Base-by-base conservation (phyloP, 2,113 vertebrate genomes). In the Lasiurus borealis region DNA sequence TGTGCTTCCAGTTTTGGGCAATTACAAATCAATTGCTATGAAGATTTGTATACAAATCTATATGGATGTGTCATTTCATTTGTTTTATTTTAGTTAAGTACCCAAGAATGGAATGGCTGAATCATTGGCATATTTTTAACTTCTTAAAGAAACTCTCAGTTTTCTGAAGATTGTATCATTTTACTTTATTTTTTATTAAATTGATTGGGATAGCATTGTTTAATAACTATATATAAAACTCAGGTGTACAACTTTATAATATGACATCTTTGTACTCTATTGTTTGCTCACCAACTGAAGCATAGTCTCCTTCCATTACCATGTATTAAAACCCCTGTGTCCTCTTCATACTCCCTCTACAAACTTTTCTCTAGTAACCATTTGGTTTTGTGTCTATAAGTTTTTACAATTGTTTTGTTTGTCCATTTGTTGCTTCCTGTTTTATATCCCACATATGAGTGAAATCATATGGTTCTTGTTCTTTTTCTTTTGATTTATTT, bases 101-200 rank as follows among this genome's bases (percentile, higher is more conserved):
- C 29, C n/a, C 72, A 68, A n/a, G 29, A 69, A 34, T 62, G 88
- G 57, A 88, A 66, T 57, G 5, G 48, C 59, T 82, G 23, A 73
- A 68, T 82, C 44, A 48, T 46, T 44, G 25, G 21, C 77, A 3
- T 78, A 48, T 68, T 13, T 48, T 77, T 36, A 62, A 21, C n/a
- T 50, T 76, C 80, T 40, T 75, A 89, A 82, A 82, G 89, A 91
- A 91, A 77, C 13, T 36, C n/a, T 46, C 29, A 77, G 14, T 81
- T 81, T 85, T 44, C 64, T 46, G 62, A 29, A 29, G 12, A 6
- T 69, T 6, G 36, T 52, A 75, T 19, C 15, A 12, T 75, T 78
- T 87, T 83, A 16, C 62, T 82, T 59, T 57, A 59, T 81, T 81
- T 59, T 62, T 82, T 62, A 62, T 57, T 80, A 80, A 54, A 78